phyloP scores from a whole-genome alignment of 2,113 vertebrate species.

The Petaurus breviceps region DNA sequence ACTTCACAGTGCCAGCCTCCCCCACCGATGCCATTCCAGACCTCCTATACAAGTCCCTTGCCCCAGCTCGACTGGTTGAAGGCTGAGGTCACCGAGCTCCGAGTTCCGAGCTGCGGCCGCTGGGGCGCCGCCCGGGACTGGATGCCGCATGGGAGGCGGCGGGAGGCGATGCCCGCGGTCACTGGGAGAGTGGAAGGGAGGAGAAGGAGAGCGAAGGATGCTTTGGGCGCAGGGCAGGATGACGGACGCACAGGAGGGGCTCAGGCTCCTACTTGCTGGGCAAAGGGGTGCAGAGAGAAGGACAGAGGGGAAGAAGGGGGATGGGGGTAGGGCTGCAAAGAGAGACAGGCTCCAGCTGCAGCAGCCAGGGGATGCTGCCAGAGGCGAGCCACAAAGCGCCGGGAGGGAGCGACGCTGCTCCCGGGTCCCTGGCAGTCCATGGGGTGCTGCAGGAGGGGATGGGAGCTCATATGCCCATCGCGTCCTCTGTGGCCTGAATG shows the following conservation, averaged over 20 bases:
- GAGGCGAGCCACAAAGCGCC: slow-evolving; percentile 32
- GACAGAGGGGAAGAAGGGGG: background rate
- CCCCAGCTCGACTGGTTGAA: slow-evolving; percentile 44
- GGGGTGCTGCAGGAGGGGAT: slow-evolving; percentile 14
- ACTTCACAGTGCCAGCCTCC: slow-evolving; percentile 9
- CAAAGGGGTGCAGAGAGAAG: background rate
- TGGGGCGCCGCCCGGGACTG: slow-evolving; percentile 39
- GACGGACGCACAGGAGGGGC: slow-evolving; percentile 7
- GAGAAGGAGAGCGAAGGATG: slow-evolving; percentile 62
- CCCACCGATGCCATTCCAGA: slow-evolving; percentile 49
- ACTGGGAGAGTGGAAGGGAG: background rate
- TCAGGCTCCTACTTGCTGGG: slow-evolving; percentile 25
- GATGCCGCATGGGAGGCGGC: slow-evolving; percentile 63
- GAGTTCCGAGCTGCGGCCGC: slow-evolving; percentile 56
- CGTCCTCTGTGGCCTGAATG: background rate
- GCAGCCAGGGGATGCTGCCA: slow-evolving; percentile 38
- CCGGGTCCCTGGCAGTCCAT: background rate
- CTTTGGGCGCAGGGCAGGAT: slow-evolving; percentile 3
- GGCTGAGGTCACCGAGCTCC: slow-evolving; percentile 44
- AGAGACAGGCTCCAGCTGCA: slow-evolving; percentile 36
- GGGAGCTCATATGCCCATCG: background rate
- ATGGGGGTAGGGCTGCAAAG: background rate
- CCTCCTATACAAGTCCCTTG: background rate
- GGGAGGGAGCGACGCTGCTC: background rate
- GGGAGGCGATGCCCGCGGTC: slow-evolving; percentile 7